Conservation (phyloP, 2,888 invertebrate genomes). For the Toxonevra muliebris region DNA sequence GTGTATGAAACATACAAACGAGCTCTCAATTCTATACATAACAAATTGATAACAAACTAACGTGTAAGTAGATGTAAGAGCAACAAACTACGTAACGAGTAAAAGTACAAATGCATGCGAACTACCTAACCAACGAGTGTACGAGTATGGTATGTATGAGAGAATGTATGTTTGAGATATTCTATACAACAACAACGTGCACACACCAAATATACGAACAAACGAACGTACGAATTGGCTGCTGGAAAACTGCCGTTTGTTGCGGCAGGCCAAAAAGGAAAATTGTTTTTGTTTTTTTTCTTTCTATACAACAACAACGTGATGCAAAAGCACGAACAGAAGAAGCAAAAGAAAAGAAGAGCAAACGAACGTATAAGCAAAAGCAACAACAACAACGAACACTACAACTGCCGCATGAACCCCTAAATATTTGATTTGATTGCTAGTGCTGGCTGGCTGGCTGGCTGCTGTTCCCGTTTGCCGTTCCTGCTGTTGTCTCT, state of each 20-base stretch:
- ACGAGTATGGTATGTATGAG: conserved; percentile 48
- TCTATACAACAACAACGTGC: conserved; percentile 45
- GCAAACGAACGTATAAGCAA: conserved; percentile 6
- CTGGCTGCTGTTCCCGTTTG: conserved; percentile 9
- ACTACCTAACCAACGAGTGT: conserved; percentile 35
- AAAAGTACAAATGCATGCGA: conserved; percentile 3
- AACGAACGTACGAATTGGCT: conserved; percentile 15
- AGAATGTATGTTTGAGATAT: conserved; percentile 33
- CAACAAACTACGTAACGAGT: background rate
- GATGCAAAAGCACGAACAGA: conserved; percentile 22
- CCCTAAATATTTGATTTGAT: too few species aligned
- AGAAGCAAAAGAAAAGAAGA: background rate
- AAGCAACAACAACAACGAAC: conserved; percentile 7
- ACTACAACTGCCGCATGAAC: background rate
- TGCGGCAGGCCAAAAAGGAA: conserved; percentile 13
- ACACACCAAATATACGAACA: conserved; percentile 38
- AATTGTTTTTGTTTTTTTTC: background rate
- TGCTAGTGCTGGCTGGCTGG: background rate
- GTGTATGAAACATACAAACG: too few species aligned
- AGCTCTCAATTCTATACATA: background rate
- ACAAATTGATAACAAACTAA: background rate
- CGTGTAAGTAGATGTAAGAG: too few species aligned
- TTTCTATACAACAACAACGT: conserved; percentile 11
- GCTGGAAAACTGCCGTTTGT: background rate
- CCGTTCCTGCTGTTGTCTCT: background rate